Conservation (phyloP, 2,888 invertebrate genomes). For the Hirtodrosophila alboralis region DNA sequence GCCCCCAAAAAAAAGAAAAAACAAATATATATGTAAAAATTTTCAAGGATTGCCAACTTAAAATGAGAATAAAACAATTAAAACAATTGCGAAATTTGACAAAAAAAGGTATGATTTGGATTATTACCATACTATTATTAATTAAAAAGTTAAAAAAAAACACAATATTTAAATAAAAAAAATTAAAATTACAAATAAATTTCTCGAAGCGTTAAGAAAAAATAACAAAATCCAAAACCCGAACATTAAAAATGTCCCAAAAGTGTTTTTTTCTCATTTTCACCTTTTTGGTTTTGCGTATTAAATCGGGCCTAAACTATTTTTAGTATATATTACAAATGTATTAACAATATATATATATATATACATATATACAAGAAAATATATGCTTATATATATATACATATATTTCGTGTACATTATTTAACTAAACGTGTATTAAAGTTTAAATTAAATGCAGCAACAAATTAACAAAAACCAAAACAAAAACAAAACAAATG, state of each 20-base stretch:
- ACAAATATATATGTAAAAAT: conserved; percentile 31
- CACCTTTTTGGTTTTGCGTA: conserved; percentile 41
- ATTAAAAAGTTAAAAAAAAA: conserved; percentile 48
- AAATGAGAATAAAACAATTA: conserved; percentile 45
- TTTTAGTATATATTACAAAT: conserved; percentile 61
- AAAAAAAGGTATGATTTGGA: conserved; percentile 66
- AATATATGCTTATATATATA: conserved; percentile 35
- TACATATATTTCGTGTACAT: conserved; percentile 70
- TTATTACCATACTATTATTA: conserved; percentile 73
- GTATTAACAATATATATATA: conserved; percentile 40
- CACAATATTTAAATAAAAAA: conserved; percentile 43
- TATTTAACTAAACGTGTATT: conserved; percentile 79
- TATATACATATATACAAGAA: conserved; percentile 35
- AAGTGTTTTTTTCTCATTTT: no score
- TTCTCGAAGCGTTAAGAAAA: conserved; percentile 41
- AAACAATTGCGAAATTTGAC: conserved; percentile 47
- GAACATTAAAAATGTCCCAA: conserved; percentile 29
- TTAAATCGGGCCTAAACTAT: conserved; percentile 68
- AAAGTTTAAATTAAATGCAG: conserved; percentile 72
- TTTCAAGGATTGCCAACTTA: conserved; percentile 43
- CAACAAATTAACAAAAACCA: conserved; percentile 37
- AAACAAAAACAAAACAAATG: conserved; percentile 47
- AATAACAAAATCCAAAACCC: conserved; percentile 22
- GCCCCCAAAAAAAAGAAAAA: conserved; percentile 39
- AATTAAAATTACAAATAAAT: conserved; percentile 33